Percentiles rank a stretch among this genome's conserved stretches.
These are phyloP conservation scores for Actinia equina DNA, from an alignment of 64 coral and sea anemone species.

Conservation along the genomic window DNA sequence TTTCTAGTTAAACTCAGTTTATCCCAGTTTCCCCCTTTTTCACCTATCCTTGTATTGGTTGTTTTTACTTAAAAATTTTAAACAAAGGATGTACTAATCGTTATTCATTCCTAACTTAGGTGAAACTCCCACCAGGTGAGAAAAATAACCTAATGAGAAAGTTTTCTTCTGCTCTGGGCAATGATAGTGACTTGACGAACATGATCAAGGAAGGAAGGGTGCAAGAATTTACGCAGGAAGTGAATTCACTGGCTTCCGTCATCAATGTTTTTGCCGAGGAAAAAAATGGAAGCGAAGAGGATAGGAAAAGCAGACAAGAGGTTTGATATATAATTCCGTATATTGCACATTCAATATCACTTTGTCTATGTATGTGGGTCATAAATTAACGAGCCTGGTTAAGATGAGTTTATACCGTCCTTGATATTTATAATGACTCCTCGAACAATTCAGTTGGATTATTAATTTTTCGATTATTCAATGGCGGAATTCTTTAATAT, in stretches of 20 bases:
- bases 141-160: neutral
- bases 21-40: too few relatives aligned
- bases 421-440: too few relatives aligned
- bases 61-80: too few relatives aligned
- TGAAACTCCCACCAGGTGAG: neutral
- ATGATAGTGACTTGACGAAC: neutral
- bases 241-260: constrained; percentile 7
- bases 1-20: too few relatives aligned
- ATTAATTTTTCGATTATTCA: too few relatives aligned
- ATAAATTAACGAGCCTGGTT: too few relatives aligned
- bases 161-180: neutral
- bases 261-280: constrained; percentile 6
- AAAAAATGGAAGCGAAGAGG: constrained; percentile 2
- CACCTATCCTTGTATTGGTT: too few relatives aligned
- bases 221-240: constrained; percentile 27
- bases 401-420: too few relatives aligned
- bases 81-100: neutral
- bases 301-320: constrained; percentile 6
- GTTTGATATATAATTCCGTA: neutral
- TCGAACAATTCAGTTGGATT: too few relatives aligned
- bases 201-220: constrained; percentile 19
- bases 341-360: too few relatives aligned
- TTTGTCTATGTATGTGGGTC: too few relatives aligned
- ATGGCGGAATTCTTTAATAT: too few relatives aligned
- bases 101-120: neutral